A percentile compares a stretch with the other conserved stretches of the same genome.
Evolutionary conservation across 2,888 invertebrate species (phyloP).

Genomic region (Sabatieria punctata): DNA sequence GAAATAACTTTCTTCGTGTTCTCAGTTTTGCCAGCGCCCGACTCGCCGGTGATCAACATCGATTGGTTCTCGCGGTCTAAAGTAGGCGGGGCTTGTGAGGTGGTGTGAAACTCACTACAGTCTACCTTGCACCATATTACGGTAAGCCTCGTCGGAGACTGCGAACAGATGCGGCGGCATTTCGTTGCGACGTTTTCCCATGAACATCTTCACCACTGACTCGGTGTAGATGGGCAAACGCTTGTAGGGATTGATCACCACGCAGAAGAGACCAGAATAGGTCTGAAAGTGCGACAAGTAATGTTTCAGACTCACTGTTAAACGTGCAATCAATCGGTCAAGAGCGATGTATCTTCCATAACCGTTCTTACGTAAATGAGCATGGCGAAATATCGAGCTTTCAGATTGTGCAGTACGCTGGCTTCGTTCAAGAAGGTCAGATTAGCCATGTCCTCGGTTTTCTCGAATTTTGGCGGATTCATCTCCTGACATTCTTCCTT

Average conservation of each 20-base stretch:
- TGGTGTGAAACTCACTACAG: background rate
- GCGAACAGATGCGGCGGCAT: slow-evolving; percentile 99
- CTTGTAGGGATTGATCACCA: too few relatives aligned
- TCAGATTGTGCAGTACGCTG: slow-evolving; percentile 92
- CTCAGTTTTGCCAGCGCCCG: too few relatives aligned
- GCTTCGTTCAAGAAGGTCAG: too few relatives aligned
- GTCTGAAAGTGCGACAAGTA: slow-evolving; percentile 37
- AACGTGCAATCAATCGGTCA: too few relatives aligned
- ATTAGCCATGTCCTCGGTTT: slow-evolving; percentile 30
- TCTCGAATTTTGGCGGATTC: slow-evolving; percentile 93
- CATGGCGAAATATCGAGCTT: slow-evolving; percentile 89
- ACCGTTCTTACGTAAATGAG: slow-evolving; percentile 46
- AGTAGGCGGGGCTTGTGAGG: slow-evolving; percentile 6
- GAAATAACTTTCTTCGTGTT: too few relatives aligned
- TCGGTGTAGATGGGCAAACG: slow-evolving; percentile 99
- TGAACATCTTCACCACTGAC: slow-evolving; percentile 89
- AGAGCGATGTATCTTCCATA: too few relatives aligned
- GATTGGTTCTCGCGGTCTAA: slow-evolving; percentile 25
- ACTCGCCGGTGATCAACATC: slow-evolving; percentile 58
- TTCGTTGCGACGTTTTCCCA: slow-evolving; percentile 97
- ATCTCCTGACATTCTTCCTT: slow-evolving; percentile 82
- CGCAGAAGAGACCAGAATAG: too few relatives aligned
- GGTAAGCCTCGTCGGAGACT: too few relatives aligned
- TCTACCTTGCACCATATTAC: slow-evolving; percentile 39
- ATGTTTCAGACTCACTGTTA: too few relatives aligned